Conservation (phyloP, 2,797 vertebrate species). For the Borostomias antarcticus region DNA sequence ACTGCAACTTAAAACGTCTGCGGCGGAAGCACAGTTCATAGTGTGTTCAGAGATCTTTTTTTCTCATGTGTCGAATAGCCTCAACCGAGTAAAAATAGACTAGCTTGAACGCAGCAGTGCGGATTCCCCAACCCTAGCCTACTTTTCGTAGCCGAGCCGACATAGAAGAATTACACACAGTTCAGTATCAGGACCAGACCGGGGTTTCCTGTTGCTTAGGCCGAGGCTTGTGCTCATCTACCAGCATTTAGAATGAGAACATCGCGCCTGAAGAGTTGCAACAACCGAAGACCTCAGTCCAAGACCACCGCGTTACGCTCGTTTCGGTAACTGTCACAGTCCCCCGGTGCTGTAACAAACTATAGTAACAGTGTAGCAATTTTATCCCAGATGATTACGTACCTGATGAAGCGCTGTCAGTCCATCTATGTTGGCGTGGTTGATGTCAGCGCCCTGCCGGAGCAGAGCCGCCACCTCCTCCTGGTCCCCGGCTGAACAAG, state of each 20-base stretch:
- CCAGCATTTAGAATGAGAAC: not conserved
- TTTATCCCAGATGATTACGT: not conserved
- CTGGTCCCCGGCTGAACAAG: conserved; percentile 84
- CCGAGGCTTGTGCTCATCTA: not conserved
- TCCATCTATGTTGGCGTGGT: conserved; percentile 85
- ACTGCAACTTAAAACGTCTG: not conserved
- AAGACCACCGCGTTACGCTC: conserved; percentile 10
- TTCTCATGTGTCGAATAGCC: not conserved
- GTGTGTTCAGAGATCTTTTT: conserved; percentile 1
- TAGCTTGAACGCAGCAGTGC: not conserved
- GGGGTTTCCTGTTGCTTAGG: too few species aligned
- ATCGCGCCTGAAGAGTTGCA: too few species aligned
- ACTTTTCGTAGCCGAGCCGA: not conserved
- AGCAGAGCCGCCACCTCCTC: conserved; percentile 83
- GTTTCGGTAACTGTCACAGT: not conserved
- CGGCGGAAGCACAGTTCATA: conserved; percentile 11
- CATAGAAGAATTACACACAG: not conserved
- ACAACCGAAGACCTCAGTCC: not conserved
- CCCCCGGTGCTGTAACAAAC: not conserved
- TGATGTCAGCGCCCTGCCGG: conserved; percentile 83
- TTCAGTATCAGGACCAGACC: conserved; percentile 25
- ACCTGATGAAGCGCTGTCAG: conserved; percentile 87
- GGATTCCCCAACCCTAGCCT: conserved; percentile 5
- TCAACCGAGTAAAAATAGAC: conserved; percentile 13
- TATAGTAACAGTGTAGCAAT: not conserved